Evolutionary conservation across 2,113 vertebrate species (phyloP).

Genomic region (Crotalus tigris): DNA sequence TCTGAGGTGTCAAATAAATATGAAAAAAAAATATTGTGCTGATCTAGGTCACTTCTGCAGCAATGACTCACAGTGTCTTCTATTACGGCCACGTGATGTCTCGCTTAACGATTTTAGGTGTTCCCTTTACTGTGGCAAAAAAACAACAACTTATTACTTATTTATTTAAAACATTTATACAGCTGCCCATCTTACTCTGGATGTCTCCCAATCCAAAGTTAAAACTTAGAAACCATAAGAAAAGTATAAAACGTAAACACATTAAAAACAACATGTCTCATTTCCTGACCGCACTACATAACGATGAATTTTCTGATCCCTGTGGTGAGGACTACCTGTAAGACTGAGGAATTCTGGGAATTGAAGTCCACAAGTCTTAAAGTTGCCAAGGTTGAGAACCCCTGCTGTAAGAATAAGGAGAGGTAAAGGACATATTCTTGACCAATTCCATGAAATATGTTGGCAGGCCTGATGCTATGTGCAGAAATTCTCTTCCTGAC

Average conservation of each 20-base stretch:
- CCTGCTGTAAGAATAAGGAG: background rate
- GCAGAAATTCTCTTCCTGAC: background rate
- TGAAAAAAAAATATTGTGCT: background rate
- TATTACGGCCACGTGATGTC: background rate
- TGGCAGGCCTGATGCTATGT: background rate
- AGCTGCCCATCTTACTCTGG: background rate
- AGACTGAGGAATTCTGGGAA: background rate
- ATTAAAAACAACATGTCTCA: background rate
- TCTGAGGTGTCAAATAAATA: background rate
- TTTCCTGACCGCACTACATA: background rate
- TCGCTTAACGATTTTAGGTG: background rate
- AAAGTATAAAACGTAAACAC: background rate
- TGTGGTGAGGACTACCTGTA: background rate
- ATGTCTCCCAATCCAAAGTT: background rate
- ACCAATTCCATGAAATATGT: background rate
- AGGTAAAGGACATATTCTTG: background rate
- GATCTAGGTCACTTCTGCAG: background rate
- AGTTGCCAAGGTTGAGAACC: too few species aligned
- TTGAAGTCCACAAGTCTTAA: too few species aligned
- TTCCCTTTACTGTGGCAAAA: background rate
- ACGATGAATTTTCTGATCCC: background rate
- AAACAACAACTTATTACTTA: background rate
- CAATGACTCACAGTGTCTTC: background rate
- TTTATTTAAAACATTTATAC: background rate
- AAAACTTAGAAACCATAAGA: background rate